Conservation (phyloP, 1,140 invertebrate species). For the Apis mellifera region DNA sequence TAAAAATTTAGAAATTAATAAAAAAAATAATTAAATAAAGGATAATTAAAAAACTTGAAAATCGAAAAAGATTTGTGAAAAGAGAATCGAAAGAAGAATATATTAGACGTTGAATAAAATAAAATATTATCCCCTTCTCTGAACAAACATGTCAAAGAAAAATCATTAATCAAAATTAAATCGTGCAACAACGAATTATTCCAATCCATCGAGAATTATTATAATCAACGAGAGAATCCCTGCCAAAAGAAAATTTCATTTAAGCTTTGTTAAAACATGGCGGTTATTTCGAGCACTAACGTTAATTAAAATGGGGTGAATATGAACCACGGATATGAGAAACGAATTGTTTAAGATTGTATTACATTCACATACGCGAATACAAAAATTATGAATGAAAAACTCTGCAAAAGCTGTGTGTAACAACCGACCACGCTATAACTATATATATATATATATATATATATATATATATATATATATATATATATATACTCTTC, state of each 20-base stretch:
- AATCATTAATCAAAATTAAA: neutral
- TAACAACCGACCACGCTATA: neutral
- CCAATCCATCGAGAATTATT: neutral
- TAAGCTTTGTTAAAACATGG: conserved; percentile 6
- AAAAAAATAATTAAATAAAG: no score
- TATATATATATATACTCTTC: neutral
- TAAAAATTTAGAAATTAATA: no score
- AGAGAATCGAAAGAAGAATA: no score
- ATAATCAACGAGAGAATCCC: no score
- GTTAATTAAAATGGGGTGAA: neutral
- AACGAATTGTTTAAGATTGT: neutral
- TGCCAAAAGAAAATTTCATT: neutral
- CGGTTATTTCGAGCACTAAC: neutral
- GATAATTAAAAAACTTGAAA: no score
- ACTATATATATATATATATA: neutral
- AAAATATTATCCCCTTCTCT: no score
- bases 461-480: no score
- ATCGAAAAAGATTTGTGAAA: no score
- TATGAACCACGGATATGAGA: neutral
- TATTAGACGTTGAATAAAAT: no score
- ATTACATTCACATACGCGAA: no score
- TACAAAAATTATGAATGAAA: no score
- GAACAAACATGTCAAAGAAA: no score
- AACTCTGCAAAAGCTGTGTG: conserved; percentile 7
- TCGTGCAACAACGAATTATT: neutral